Conservation (phyloP, 2,113 vertebrate genomes). For the Amazona guildingii region DNA sequence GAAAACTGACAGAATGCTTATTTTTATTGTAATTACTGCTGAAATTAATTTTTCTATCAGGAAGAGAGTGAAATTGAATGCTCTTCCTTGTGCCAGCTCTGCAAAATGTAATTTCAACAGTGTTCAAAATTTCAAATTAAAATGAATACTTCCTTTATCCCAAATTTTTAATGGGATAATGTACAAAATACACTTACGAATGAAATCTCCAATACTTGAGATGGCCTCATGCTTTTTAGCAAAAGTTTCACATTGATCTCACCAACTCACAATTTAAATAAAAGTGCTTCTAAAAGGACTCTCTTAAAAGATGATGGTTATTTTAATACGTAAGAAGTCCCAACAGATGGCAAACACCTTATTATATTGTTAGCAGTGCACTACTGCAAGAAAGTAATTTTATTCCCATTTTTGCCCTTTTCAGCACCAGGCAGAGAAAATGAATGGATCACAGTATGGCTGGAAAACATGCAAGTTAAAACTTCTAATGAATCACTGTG, state of each 20-base stretch:
- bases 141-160: background rate
- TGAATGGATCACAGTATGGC: background rate
- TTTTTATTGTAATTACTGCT: background rate
- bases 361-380: background rate
- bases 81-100: background rate
- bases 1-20: background rate
- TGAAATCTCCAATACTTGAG: background rate
- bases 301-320: background rate
- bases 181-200: background rate
- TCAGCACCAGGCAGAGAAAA: background rate
- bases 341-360: background rate
- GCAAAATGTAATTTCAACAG: background rate
- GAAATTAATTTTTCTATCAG: background rate
- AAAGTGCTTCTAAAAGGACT: background rate
- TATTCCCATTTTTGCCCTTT: background rate
- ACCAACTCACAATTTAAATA: background rate
- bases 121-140: background rate
- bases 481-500: background rate
- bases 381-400: background rate
- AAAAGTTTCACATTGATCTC: background rate
- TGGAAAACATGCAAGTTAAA: background rate
- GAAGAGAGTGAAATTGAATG: background rate
- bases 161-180: background rate
- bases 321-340: background rate
- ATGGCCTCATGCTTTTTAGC: background rate